Evolutionary conservation across 2,797 vertebrate species (phyloP).

Genomic region (Hapalemur alaotrensis): DNA sequence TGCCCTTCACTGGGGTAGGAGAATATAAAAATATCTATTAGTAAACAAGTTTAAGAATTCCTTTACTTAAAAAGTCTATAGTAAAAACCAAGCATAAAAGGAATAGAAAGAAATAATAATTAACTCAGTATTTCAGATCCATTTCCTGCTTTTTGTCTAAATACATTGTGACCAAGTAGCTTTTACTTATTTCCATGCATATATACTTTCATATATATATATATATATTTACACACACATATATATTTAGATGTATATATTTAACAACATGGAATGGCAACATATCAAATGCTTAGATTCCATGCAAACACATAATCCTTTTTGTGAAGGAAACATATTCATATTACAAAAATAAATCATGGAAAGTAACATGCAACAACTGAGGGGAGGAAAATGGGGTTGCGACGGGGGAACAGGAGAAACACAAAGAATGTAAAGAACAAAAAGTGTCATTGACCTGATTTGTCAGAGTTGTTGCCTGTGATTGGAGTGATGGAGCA

Average conservation of each 20-base stretch:
- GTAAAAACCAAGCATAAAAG: conserved; percentile 11
- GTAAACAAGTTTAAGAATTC: conserved; percentile 43
- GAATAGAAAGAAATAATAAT: conserved; percentile 19
- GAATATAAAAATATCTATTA: neutral
- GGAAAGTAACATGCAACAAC: conserved; percentile 67
- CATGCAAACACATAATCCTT: conserved; percentile 62
- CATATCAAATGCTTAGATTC: conserved; percentile 61
- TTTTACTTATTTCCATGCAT: conserved; percentile 49
- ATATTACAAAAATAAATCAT: conserved; percentile 72
- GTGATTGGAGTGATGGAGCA: conserved; percentile 85
- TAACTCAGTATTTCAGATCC: conserved; percentile 3
- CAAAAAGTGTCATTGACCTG: conserved; percentile 91
- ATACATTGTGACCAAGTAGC: neutral
- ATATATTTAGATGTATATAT: conserved; percentile 61
- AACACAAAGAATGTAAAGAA: conserved; percentile 82
- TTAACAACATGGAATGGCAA: conserved; percentile 69
- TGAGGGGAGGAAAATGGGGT: neutral
- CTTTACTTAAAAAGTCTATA: conserved; percentile 3
- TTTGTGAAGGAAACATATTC: conserved; percentile 66
- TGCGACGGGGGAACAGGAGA: neutral
- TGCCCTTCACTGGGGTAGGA: neutral
- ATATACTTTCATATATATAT: neutral
- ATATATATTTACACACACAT: conserved; percentile 14
- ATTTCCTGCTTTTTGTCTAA: conserved; percentile 34
- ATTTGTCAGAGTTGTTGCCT: conserved; percentile 91